Percentiles rank a stretch among this genome's conserved stretches.
These are phyloP conservation scores for Atta cephalotes DNA, from an alignment of 1,140 invertebrate genomes.

Conservation along the genomic window DNA sequence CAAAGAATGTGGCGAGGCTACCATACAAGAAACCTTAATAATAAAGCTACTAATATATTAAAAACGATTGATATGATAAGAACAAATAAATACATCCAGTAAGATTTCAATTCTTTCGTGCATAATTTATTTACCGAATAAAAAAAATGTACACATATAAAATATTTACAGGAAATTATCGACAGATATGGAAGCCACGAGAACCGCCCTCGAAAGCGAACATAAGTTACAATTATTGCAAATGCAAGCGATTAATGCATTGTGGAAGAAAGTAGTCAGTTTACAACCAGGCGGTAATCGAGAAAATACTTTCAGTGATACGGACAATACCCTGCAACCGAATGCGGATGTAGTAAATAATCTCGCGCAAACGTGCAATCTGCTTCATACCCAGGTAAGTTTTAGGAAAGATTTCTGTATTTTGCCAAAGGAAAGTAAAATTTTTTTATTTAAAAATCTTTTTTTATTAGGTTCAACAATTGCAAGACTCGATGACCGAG, in stretches of 20 bases:
- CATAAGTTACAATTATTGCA: slow-evolving; percentile 94
- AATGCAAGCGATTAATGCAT: slow-evolving; percentile 95
- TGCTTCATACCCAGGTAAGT: slow-evolving; percentile 81
- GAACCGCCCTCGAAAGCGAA: slow-evolving; percentile 93
- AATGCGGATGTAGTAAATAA: slow-evolving; percentile 87
- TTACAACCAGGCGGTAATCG: slow-evolving; percentile 86
- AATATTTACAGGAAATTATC: slow-evolving; percentile 89
- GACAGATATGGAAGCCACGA: slow-evolving; percentile 93
- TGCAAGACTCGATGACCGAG: slow-evolving; percentile 92
- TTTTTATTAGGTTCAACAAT: slow-evolving; percentile 88
- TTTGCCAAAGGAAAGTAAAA: not conserved
- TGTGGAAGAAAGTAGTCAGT: slow-evolving; percentile 95
- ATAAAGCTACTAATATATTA: slow-evolving; percentile 90
- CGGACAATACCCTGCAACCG: slow-evolving; percentile 79
- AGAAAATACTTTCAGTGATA: slow-evolving; percentile 72
- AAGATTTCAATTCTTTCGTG: slow-evolving; percentile 80
- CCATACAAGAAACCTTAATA: slow-evolving; percentile 92
- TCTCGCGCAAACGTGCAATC: slow-evolving; percentile 87
- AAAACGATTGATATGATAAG: slow-evolving; percentile 93
- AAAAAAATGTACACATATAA: not conserved
- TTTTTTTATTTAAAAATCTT: not conserved
- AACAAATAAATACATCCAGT: slow-evolving; percentile 95
- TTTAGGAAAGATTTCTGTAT: not conserved
- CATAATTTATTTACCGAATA: slow-evolving; percentile 31
- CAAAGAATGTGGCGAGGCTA: slow-evolving; percentile 96